These are phyloP conservation scores for Chrysopa pallens DNA, from an alignment of 1,140 invertebrate species.

Conservation along the genomic window DNA sequence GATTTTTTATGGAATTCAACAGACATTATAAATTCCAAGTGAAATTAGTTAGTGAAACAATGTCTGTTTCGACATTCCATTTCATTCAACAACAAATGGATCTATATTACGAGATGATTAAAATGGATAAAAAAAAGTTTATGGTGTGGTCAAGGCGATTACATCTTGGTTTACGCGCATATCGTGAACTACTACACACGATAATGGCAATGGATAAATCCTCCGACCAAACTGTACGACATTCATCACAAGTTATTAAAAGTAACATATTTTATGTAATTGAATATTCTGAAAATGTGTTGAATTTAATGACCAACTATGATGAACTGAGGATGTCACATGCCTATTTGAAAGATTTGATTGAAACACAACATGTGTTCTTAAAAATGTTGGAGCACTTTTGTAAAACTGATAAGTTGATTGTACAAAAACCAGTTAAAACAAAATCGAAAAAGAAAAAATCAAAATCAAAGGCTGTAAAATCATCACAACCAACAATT, in stretches of 20 bases:
- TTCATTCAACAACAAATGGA: slow-evolving; percentile 85
- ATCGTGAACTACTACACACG: slow-evolving; percentile 54
- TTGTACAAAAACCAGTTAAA: slow-evolving; percentile 52
- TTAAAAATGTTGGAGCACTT: slow-evolving; percentile 79
- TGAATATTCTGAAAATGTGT: slow-evolving; percentile 83
- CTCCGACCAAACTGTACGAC: slow-evolving; percentile 42
- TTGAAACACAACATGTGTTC: slow-evolving; percentile 82
- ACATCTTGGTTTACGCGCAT: slow-evolving; percentile 52
- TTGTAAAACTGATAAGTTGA: slow-evolving; percentile 47
- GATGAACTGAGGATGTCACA: slow-evolving; percentile 78
- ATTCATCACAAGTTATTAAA: slow-evolving; percentile 70
- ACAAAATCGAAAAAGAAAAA: slow-evolving; percentile 24
- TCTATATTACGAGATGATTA: slow-evolving; percentile 73
- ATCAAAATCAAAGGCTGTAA: not conserved
- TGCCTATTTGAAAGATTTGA: slow-evolving; percentile 67
- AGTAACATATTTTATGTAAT: slow-evolving; percentile 85
- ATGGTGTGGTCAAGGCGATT: slow-evolving; percentile 65
- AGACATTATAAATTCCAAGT: slow-evolving; percentile 64
- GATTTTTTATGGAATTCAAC: slow-evolving; percentile 97
- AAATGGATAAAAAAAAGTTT: slow-evolving; percentile 70
- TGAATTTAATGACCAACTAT: slow-evolving; percentile 60
- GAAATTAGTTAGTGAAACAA: slow-evolving; percentile 77
- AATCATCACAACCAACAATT: slow-evolving; percentile 7
- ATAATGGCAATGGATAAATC: slow-evolving; percentile 64
- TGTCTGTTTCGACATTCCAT: slow-evolving; percentile 80